Evolutionary conservation across 2,113 vertebrate species (phyloP).

Genomic region (Pristiophorus japonicus): DNA sequence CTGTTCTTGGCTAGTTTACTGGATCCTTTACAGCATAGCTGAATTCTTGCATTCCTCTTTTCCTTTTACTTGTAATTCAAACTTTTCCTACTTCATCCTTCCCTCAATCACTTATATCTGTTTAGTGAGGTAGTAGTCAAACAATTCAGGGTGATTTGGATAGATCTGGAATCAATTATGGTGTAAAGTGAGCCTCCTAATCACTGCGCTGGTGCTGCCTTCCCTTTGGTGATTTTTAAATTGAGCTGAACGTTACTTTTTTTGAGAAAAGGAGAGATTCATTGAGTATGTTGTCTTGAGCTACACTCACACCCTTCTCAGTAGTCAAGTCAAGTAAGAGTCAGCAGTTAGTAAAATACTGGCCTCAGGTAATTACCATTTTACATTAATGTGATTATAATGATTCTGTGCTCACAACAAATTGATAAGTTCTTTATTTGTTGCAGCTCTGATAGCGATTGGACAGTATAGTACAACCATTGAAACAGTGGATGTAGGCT

Average conservation of each 20-base stretch:
- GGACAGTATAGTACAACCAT: conserved; percentile 91
- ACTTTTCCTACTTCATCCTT: not conserved
- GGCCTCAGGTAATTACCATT: not conserved
- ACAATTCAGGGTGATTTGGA: not conserved
- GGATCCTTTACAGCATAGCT: not conserved
- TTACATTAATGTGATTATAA: not conserved
- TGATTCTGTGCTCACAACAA: not conserved
- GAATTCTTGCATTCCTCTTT: not conserved
- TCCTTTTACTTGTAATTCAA: not conserved
- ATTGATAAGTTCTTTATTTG: conserved; percentile 34
- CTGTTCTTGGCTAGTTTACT: not conserved
- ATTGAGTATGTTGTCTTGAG: not conserved
- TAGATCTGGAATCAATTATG: not conserved
- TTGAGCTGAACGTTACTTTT: not conserved
- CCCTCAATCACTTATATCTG: not conserved
- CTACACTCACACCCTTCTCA: not conserved
- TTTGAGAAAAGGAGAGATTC: not conserved
- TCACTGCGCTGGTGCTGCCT: not conserved
- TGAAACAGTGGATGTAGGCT: conserved; percentile 94
- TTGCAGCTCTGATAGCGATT: conserved; percentile 88
- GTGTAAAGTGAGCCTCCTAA: not conserved
- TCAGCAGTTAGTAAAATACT: not conserved
- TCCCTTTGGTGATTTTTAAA: not conserved
- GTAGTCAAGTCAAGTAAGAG: not conserved
- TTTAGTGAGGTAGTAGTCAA: not conserved